Conservation (phyloP, 2,888 invertebrate genomes). For the Frankliniella fusca region DNA sequence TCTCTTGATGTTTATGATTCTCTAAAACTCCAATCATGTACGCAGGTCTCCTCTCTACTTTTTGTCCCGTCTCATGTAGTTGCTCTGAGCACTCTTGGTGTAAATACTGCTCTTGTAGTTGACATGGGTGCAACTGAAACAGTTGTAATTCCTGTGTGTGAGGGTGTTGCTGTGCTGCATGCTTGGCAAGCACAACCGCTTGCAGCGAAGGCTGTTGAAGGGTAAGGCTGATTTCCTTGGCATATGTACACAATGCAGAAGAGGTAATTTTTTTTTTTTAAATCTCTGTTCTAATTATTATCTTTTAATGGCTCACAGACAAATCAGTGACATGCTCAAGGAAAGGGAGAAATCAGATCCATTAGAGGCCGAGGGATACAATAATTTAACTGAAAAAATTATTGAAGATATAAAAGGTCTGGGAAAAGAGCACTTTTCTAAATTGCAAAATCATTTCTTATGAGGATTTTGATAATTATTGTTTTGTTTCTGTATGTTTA, state of each 20-base stretch:
- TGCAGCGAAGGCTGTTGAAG: slow-evolving; percentile 68
- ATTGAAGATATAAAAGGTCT: slow-evolving; percentile 55
- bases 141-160: slow-evolving; percentile 73
- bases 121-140: slow-evolving; percentile 86
- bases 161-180: slow-evolving; percentile 78
- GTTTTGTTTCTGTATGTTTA: slow-evolving; percentile 43
- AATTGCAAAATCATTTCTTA: not conserved
- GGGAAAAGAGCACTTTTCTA: not conserved
- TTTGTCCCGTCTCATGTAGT: slow-evolving; percentile 84
- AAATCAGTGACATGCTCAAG: slow-evolving; percentile 42
- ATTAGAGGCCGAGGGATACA: slow-evolving; percentile 38
- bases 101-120: slow-evolving; percentile 75
- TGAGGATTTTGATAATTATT: not conserved
- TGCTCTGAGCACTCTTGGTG: slow-evolving; percentile 75
- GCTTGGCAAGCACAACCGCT: slow-evolving; percentile 79
- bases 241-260: slow-evolving; percentile 2
- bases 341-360: slow-evolving; percentile 30
- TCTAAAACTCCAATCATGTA: slow-evolving; percentile 33
- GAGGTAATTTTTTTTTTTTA: slow-evolving; percentile 29
- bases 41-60: slow-evolving; percentile 66
- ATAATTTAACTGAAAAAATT: slow-evolving; percentile 45
- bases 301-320: slow-evolving; percentile 38
- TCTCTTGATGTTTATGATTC: not conserved
- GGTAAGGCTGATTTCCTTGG: slow-evolving; percentile 50
- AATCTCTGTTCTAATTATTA: not conserved